Evolutionary conservation across 2,797 vertebrate species (phyloP), one percentile per base, ranked within the genome.

Genomic region (Brachyalestes nurse): DNA sequence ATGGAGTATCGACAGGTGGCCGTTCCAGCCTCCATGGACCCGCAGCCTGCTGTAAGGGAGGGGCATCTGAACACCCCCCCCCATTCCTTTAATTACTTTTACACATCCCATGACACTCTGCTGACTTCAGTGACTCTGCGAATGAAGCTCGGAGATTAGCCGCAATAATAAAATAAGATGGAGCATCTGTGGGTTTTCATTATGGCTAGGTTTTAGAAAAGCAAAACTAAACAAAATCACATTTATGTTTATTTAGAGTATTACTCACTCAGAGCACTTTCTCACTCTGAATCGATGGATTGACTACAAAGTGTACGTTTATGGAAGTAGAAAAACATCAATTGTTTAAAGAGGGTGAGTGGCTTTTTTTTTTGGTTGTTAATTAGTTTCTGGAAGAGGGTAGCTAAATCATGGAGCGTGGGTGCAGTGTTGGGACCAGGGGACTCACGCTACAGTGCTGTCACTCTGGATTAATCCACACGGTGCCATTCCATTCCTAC

Each of bases 81-180:
- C 17, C 62, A 78, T 38, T 58, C 62, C 45, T 51, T 55, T 91
- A 90, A 91, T 92, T 92, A 86, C 84, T 87, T 87, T 86, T 91
- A 86, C 82, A 86, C 79, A 83, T 86, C 86, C 82, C 61, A 70
- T 87, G 88, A 90, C 85, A 88, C 73, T 80, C 70, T 82, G 79
- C 84, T 86, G 82, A 88, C 90, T 90, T 85, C 85, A 88, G 71
- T 79, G 84, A 83, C 79, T 38, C 77, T 21, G 6, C 83, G 90
- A 88, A 88, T 84, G 12, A 86, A 87, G 76, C 87, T 88, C 80
- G 77, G 78, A 85, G 90, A 90, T 91, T 88, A 91, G 77, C 67
- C 47, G 42, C 76, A 19, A 58, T 66, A 25, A 4, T 38, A 47
- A 47, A 58, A 42, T 42, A 17, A 57, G 47, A 57, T 21, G 14